phyloP scores from a whole-genome alignment of 2,797 vertebrate genomes.

The Sebastes kiyomatsui region DNA sequence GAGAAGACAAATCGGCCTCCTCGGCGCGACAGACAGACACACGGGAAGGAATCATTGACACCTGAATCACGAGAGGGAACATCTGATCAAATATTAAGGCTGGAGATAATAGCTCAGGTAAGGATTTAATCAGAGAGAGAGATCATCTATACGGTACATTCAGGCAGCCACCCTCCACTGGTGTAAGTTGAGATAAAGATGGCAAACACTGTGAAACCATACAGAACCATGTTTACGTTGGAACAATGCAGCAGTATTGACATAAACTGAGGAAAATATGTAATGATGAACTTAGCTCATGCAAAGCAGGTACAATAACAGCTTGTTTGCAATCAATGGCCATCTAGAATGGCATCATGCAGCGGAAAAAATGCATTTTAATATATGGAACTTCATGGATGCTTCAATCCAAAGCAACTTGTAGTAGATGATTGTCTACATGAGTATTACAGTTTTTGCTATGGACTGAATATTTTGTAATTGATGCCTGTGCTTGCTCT shows the following conservation, averaged over 20 bases:
- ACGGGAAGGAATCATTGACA: conserved; percentile 29
- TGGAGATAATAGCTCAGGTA: conserved; percentile 21
- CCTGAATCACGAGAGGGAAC: conserved; percentile 7
- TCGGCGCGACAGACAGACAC: background rate
- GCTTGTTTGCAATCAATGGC: conserved; percentile 56
- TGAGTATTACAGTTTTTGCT: background rate
- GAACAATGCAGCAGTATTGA: conserved; percentile 1
- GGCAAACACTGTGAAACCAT: conserved; percentile 29
- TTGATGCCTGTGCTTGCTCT: background rate
- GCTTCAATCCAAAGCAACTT: conserved; percentile 10
- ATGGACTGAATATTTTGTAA: background rate
- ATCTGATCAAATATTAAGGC: conserved; percentile 27
- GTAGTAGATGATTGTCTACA: background rate
- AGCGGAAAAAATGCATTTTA: conserved; percentile 28
- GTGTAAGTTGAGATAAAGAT: conserved; percentile 51
- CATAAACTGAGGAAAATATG: conserved; percentile 37
- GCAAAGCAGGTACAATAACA: conserved; percentile 43
- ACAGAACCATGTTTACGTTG: conserved; percentile 46
- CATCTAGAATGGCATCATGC: background rate
- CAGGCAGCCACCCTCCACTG: background rate
- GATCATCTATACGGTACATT: background rate
- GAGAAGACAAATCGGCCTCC: conserved; percentile 44
- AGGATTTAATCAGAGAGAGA: conserved; percentile 27
- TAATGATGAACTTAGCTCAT: conserved; percentile 29
- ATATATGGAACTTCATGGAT: conserved; percentile 2